A percentile compares a stretch with the other conserved stretches of the same genome.
These are phyloP conservation scores for Epinephelus cyanopodus DNA, from an alignment of 2,113 vertebrate genomes.

Conservation along the genomic window DNA sequence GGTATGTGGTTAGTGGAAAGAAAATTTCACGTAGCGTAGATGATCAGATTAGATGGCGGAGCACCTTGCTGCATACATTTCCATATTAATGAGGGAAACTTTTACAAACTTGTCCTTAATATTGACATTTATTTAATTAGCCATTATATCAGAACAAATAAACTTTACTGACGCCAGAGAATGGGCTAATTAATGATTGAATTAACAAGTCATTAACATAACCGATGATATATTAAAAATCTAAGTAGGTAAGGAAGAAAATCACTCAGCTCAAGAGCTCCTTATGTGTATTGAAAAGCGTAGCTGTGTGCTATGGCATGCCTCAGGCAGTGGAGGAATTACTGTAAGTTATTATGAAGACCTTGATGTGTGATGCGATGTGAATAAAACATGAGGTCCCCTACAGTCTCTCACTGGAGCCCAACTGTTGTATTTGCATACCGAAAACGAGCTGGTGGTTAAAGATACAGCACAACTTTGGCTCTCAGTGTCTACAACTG, in stretches of 20 bases:
- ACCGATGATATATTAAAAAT: constrained; percentile 3
- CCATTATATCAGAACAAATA: too few species aligned
- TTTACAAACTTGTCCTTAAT: constrained; percentile 1
- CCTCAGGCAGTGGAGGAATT: constrained; percentile 41
- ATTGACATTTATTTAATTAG: neutral
- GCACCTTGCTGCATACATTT: neutral
- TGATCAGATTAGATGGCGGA: constrained; percentile 47
- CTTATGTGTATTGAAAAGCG: constrained; percentile 16
- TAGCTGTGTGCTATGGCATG: constrained; percentile 22
- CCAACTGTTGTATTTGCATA: constrained; percentile 36
- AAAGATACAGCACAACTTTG: neutral
- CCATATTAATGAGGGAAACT: constrained; percentile 26
- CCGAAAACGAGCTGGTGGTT: neutral
- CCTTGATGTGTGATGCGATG: constrained; percentile 23
- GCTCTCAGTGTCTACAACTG: neutral
- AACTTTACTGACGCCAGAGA: neutral
- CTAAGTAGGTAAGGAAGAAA: neutral
- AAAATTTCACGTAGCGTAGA: constrained; percentile 5
- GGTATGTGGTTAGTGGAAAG: constrained; percentile 6
- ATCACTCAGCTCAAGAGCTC: constrained; percentile 4
- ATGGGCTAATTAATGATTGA: neutral
- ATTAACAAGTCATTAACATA: constrained; percentile 25
- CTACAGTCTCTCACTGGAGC: constrained; percentile 12
- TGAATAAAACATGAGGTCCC: constrained; percentile 52
- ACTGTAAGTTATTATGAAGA: constrained; percentile 50